phyloP scores from a whole-genome alignment of 2,113 vertebrate genomes.

The Syrrhaptes paradoxus region DNA sequence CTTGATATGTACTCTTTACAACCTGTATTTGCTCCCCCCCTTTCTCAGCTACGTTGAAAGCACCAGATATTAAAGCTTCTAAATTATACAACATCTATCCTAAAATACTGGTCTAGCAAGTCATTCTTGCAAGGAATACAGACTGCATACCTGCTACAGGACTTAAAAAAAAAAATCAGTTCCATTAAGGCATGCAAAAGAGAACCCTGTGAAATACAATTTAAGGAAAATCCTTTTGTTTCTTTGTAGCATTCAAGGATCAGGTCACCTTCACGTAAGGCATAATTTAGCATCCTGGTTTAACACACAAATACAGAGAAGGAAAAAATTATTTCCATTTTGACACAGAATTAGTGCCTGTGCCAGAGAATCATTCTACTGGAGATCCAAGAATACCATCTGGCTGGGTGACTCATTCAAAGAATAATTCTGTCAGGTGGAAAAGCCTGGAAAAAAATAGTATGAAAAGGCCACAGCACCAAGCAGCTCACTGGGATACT shows the following conservation, averaged over 20 bases:
- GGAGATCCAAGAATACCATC: slow-evolving; percentile 16
- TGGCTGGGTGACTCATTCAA: neutral
- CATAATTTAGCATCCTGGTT: neutral
- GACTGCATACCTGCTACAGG: neutral
- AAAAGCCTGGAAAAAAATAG: neutral
- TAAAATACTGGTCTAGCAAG: neutral
- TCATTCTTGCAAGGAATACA: neutral
- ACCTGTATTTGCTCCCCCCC: neutral
- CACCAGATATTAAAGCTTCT: neutral
- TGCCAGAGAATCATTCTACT: neutral
- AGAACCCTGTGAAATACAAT: neutral
- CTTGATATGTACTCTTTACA: neutral
- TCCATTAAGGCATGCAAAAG: neutral
- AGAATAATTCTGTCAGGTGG: neutral
- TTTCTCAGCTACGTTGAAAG: neutral
- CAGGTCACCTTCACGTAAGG: neutral
- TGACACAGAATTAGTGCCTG: neutral
- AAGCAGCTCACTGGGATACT: neutral
- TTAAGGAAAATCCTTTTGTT: neutral
- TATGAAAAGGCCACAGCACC: neutral
- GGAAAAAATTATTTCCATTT: neutral
- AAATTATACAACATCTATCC: neutral
- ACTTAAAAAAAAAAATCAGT: neutral
- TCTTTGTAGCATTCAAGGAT: neutral
- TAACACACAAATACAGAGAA: neutral